A percentile compares a stretch with the other conserved stretches of the same genome.
Evolutionary conservation across 2,113 vertebrate genomes (phyloP).

Genomic region (Canis aureus): DNA sequence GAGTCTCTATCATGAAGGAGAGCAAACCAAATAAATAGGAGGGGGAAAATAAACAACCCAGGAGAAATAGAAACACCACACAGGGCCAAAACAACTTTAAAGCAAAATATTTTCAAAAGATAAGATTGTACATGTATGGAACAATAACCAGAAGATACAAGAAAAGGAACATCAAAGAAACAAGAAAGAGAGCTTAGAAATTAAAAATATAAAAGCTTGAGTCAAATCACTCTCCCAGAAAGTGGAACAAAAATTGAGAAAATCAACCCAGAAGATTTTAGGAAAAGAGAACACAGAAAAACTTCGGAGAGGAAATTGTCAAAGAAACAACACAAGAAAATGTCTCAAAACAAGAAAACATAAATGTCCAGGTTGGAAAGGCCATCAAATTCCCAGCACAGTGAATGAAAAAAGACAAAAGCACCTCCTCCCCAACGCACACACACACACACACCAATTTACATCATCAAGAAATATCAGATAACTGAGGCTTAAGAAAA

Average conservation of each 20-base stretch:
- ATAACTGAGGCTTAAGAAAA: not conserved
- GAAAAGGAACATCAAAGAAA: not conserved
- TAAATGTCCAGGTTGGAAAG: not conserved
- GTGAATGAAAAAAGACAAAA: not conserved
- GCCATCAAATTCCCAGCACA: not conserved
- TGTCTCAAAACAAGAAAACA: not conserved
- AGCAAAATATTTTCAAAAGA: slow-evolving; percentile 48
- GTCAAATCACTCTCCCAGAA: not conserved
- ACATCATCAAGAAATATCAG: not conserved
- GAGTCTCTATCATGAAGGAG: slow-evolving; percentile 1
- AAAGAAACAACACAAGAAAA: slow-evolving; percentile 57
- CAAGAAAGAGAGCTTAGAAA: slow-evolving; percentile 4
- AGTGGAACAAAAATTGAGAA: slow-evolving; percentile 9
- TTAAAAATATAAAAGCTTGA: slow-evolving; percentile 19
- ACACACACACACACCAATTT: not conserved
- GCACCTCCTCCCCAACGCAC: not conserved
- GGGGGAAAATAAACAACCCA: not conserved
- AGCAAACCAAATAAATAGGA: not conserved
- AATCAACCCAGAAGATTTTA: slow-evolving; percentile 27
- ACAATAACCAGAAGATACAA: not conserved
- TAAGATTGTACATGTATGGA: not conserved
- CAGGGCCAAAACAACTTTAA: slow-evolving; percentile 34
- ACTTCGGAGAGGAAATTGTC: not conserved
- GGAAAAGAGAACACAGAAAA: slow-evolving; percentile 27
- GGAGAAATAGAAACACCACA: not conserved